Evolutionary conservation across 2,888 invertebrate genomes (phyloP), one percentile per base, ranked within the genome.

Genomic region (Antitype chi): DNA sequence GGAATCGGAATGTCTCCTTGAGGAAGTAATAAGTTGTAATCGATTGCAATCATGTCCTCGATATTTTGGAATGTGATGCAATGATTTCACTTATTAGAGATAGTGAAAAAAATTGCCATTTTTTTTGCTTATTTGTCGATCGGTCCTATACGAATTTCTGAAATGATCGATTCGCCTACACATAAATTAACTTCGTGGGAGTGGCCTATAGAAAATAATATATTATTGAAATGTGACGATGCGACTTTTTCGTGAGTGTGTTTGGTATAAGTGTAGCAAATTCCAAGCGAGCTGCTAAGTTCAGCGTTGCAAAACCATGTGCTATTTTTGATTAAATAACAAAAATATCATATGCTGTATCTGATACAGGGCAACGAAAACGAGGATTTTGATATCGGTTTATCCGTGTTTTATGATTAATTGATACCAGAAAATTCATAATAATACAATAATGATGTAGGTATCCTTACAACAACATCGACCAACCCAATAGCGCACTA

Each of bases 1-100:
- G 63, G n/a, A 63, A 79, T 70, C 38, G 78, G 85, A 87, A 89
- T 90, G 78, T 78, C 64, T 80, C 25, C 71, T 70, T 68, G 74
- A 80, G 81, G 81, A 86, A 76, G 64, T 83, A 82, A 23, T 74
- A 83, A 28, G 52, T 76, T 57, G 70, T 70, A 83, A 86, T 79
- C 43, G 23, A n/a, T 68, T 84, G 73, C 72, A 78, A 66, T 70
- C 15, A 15, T 55, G 32, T 32, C 8, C 62, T 72, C 20, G 7
- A 59, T 67, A 28, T 70, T 82, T 49, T 25, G 6, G n/a, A 82
- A 53, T 55, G 9, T 76, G 11, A 55, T 55, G 43, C 20, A 55
- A 62, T 38, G 8, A 25, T 68, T 75, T 49, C 28, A 38, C 17
- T 43, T 53, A 0, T n/a, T 53, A 23, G 17, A 23, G 17, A 23